Evolutionary conservation across 2,113 vertebrate species (phyloP).

Genomic region (Urocolius indicus): DNA sequence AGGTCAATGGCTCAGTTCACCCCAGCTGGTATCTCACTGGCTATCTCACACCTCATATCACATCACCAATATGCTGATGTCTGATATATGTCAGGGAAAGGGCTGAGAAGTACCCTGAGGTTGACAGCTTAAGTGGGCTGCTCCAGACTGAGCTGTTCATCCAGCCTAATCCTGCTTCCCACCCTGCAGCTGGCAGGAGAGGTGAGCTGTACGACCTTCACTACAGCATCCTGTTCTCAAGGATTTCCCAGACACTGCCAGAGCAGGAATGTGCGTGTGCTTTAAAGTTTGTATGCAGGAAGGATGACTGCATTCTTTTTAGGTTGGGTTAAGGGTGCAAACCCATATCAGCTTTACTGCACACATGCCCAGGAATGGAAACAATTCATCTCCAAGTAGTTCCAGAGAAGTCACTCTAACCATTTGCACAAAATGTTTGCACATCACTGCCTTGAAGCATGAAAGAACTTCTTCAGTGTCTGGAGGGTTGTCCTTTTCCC

Average conservation of each 20-base stretch:
- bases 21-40: neutral
- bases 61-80: neutral
- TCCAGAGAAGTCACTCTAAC: neutral
- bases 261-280: neutral
- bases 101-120: neutral
- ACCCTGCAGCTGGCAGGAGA: neutral
- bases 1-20: neutral
- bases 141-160: rapidly evolving
- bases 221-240: neutral
- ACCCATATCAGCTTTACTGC: neutral
- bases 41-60: neutral
- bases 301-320: neutral
- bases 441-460: neutral
- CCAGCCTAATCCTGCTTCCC: neutral
- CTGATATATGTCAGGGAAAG: neutral
- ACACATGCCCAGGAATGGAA: neutral
- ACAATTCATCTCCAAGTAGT: neutral
- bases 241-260: neutral
- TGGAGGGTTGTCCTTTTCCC: neutral
- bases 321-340: neutral
- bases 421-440: neutral
- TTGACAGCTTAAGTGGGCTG: neutral
- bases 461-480: neutral
- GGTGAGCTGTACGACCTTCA: neutral
- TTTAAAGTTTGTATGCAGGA: neutral